phyloP scores from a whole-genome alignment of 2,113 vertebrate genomes.

The Atractosteus spatula region DNA sequence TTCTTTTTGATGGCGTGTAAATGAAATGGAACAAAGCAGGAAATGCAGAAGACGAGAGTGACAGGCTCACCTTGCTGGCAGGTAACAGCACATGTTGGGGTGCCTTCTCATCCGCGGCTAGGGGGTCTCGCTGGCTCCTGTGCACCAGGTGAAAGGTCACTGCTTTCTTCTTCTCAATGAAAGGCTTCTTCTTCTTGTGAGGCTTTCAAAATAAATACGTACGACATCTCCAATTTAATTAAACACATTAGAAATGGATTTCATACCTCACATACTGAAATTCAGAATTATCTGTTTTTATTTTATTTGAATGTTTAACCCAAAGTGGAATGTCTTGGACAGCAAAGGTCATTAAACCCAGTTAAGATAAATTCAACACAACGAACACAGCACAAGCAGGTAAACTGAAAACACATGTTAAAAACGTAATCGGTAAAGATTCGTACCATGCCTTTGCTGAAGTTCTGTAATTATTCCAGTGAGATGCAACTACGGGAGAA shows the following conservation, averaged over 20 bases:
- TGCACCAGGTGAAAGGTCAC: slow-evolving; percentile 95
- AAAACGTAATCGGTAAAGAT: neutral
- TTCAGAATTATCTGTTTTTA: no score
- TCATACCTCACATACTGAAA: no score
- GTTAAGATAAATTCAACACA: no score
- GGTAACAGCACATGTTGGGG: slow-evolving; percentile 91
- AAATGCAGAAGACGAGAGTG: no score
- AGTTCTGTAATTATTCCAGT: neutral
- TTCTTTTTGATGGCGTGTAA: no score
- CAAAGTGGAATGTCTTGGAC: no score
- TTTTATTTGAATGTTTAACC: no score
- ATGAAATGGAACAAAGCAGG: no score
- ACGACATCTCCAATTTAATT: no score
- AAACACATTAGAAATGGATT: no score
- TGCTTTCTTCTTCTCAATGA: slow-evolving; percentile 93
- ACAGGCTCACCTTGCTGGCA: slow-evolving; percentile 48
- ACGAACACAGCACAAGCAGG: neutral
- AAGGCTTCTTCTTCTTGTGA: slow-evolving; percentile 90
- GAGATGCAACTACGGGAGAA: neutral
- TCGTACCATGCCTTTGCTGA: neutral
- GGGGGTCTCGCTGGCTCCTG: slow-evolving; percentile 90
- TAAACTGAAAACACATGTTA: neutral
- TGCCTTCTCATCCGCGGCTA: slow-evolving; percentile 89
- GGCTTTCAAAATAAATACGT: slow-evolving; percentile 65
- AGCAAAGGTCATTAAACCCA: no score